Percentiles rank a stretch among this genome's conserved stretches.
Evolutionary conservation across 2,797 vertebrate genomes (phyloP).

Genomic region (Melanotaenia trifasciata): DNA sequence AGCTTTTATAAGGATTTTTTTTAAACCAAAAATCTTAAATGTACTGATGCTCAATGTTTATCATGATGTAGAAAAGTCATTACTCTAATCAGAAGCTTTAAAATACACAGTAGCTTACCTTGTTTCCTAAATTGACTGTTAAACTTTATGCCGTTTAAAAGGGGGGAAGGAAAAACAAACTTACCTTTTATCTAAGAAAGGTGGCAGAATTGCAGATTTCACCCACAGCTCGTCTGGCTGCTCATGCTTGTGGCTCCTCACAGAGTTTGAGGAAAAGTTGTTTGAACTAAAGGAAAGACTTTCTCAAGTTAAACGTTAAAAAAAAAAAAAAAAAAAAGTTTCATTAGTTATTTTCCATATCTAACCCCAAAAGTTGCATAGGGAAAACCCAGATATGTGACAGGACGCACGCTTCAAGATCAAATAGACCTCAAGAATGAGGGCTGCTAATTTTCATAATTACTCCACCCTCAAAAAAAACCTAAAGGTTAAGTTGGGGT

Average conservation of each 20-base stretch:
- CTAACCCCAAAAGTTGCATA: constrained; percentile 38
- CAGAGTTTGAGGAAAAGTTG: background rate
- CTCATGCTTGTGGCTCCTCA: constrained; percentile 20
- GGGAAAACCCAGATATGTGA: constrained; percentile 66
- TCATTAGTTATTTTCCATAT: constrained; percentile 60
- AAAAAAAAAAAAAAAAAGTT: too few species aligned
- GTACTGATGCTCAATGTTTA: background rate
- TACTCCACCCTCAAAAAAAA: background rate
- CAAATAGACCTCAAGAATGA: constrained; percentile 36
- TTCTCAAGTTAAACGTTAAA: too few species aligned
- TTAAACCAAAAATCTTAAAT: background rate
- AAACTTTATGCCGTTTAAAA: too few species aligned
- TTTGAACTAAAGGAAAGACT: too few species aligned
- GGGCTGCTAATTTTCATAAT: constrained; percentile 21
- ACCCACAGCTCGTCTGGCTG: background rate
- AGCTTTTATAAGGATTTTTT: background rate
- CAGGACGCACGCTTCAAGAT: constrained; percentile 32
- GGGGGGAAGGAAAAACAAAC: constrained; percentile 14
- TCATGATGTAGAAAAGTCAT: background rate
- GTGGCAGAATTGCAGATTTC: background rate
- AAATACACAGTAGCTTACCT: background rate
- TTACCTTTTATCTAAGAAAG: constrained; percentile 12
- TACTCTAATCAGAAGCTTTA: background rate
- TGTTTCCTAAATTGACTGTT: background rate
- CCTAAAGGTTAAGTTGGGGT: background rate